Base-by-base conservation (phyloP, 2,888 invertebrate species). In the Drosophila austrosaltans region DNA sequence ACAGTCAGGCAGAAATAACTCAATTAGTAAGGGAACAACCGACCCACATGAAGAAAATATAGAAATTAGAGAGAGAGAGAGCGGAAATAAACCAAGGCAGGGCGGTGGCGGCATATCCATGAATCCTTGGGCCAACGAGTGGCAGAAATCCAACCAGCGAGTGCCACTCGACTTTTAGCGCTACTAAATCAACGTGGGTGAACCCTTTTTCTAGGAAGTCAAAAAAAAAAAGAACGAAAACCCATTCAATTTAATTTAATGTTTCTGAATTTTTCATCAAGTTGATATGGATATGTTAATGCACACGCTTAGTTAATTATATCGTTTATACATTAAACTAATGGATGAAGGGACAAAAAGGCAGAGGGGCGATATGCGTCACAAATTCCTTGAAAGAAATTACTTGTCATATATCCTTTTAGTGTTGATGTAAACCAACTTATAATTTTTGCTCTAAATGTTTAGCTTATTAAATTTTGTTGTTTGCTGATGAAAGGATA, bases 1-100 rank as follows among this genome's bases (percentile, higher is more conserved):
- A 80, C 82, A 87, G 75, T 82, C 76, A 76, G 72, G 74, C 86
- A 76, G 79, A 81, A 83, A 86, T 83, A 83, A 83, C 83, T 83
- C 81, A 83, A 83, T 83, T 83, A 83, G 81, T 76, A 77, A 40
- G 48, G 61, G 69, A 68, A 66, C 75, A 48, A 53, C 79, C 70
- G 36, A 36, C 73, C 39, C 58, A 6, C 32, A 20, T 48, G 42
- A 53, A 48, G 40, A 42, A 16, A 28, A 48, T 16, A 8, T 32
- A 40, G 53, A 54, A n/a, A 30, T 44, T 30, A 36, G 32, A 59
- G 8, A 20, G 48, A 1, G 5, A 53, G 5, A 8, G 25, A 39
- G 12, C n/a, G 48, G 25, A 25, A 25, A 48, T 48, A 48, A 48
- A 48, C 48, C 48, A 48, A 22, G 8, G 2, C 22, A 48, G 48